Percentiles rank a stretch among this genome's conserved stretches.
These are phyloP conservation scores for Brachypalpus laphriformis DNA, from an alignment of 2,888 invertebrate genomes.

Conservation along the genomic window DNA sequence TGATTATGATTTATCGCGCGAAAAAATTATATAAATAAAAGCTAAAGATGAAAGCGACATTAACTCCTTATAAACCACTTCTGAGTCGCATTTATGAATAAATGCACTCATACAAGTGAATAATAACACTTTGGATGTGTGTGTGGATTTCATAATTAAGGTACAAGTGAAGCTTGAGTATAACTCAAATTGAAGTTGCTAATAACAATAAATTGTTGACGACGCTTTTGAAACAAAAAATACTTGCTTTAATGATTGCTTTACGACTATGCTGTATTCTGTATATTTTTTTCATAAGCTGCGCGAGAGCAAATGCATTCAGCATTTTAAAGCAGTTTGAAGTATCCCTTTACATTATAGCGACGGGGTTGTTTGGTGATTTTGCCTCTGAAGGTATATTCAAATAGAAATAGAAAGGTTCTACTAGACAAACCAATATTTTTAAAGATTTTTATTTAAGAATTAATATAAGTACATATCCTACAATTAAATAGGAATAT, in stretches of 20 bases:
- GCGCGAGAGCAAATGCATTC: not conserved
- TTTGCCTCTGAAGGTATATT: too few species aligned
- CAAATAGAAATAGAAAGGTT: too few species aligned
- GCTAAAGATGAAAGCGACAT: slow-evolving; percentile 52
- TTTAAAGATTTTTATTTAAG: too few species aligned
- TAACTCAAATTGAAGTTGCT: slow-evolving; percentile 1
- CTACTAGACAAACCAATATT: too few species aligned
- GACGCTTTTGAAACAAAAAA: not conserved
- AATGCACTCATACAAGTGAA: slow-evolving; percentile 20
- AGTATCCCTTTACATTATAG: not conserved
- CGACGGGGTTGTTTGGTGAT: too few species aligned
- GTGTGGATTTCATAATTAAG: slow-evolving; percentile 28
- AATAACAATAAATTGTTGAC: slow-evolving; percentile 34
- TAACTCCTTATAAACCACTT: slow-evolving; percentile 12
- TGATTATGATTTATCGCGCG: slow-evolving; percentile 9
- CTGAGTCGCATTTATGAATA: not conserved
- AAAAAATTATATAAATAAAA: slow-evolving; percentile 18
- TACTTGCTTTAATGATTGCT: too few species aligned
- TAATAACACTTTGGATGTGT: slow-evolving; percentile 17
- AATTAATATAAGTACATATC: too few species aligned
- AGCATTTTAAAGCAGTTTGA: not conserved
- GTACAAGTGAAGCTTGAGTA: not conserved
- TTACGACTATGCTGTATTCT: not conserved
- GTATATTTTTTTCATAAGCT: not conserved
- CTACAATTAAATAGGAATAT: too few species aligned